These are phyloP conservation scores for Ladona fulva DNA, from an alignment of 1,140 invertebrate species.

Conservation along the genomic window DNA sequence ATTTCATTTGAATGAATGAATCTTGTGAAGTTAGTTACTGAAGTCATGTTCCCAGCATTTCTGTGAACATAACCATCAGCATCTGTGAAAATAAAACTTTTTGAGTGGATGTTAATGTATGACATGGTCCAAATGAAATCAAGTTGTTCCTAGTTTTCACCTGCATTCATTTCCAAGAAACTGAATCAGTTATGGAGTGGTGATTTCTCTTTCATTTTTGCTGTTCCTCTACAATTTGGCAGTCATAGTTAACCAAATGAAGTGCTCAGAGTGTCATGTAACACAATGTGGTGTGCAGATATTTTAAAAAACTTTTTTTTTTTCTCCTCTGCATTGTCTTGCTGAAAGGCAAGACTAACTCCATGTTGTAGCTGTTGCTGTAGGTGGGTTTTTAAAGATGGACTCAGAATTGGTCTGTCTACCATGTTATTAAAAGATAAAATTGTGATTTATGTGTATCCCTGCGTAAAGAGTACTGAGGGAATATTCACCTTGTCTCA, in stretches of 20 bases:
- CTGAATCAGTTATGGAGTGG: neutral
- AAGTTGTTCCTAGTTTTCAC: slow-evolving; percentile 6
- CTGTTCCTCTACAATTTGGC: neutral
- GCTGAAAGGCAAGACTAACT: neutral
- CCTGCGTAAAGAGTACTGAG: slow-evolving; percentile 3
- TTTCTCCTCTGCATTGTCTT: neutral
- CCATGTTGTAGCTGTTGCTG: slow-evolving; percentile 2
- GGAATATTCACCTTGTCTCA: slow-evolving; percentile 9
- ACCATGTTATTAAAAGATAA: neutral
- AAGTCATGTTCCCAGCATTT: slow-evolving; percentile 1
- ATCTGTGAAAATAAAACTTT: neutral
- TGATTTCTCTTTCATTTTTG: neutral
- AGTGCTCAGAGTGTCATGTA: neutral
- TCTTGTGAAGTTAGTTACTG: neutral
- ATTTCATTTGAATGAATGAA: neutral
- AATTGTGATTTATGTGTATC: slow-evolving; percentile 3
- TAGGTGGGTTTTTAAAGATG: slow-evolving; percentile 8
- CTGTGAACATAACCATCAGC: neutral
- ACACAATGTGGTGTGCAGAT: slow-evolving; percentile 6
- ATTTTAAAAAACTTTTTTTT: neutral
- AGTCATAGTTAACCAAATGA: slow-evolving; percentile 1
- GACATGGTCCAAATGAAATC: slow-evolving; percentile 5
- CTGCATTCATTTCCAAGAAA: neutral
- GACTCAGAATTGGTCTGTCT: neutral
- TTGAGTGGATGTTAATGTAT: neutral